Evolutionary conservation across 2,888 invertebrate species (phyloP).

Genomic region (Clusia tigrina): DNA sequence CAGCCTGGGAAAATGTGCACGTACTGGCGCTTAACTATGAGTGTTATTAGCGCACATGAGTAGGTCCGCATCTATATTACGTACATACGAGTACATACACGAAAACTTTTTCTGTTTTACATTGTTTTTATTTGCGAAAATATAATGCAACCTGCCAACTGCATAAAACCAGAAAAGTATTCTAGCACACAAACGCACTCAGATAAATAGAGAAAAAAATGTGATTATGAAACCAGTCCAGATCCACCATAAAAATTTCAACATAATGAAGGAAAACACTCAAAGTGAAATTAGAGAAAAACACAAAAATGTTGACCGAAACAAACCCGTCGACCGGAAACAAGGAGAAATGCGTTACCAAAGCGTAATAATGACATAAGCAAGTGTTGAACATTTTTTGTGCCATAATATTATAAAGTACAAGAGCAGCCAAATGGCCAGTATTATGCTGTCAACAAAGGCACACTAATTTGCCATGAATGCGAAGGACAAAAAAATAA

Average conservation of each 20-base stretch:
- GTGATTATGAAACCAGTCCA: neutral
- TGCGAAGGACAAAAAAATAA: neutral
- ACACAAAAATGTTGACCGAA: conserved; percentile 8
- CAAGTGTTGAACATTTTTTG: neutral
- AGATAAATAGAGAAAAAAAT: neutral
- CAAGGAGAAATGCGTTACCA: conserved; percentile 1
- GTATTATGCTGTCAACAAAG: neutral
- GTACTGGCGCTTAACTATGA: neutral
- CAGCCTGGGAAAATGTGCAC: neutral
- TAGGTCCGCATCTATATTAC: too few relatives aligned
- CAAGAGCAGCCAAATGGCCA: conserved; percentile 8
- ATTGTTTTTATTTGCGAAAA: too few relatives aligned
- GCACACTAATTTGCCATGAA: neutral
- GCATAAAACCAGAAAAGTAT: neutral
- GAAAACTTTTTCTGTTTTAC: too few relatives aligned
- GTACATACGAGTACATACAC: neutral
- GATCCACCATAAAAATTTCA: conserved; percentile 1
- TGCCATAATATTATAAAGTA: neutral
- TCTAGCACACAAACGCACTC: neutral
- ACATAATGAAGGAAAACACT: conserved; percentile 1
- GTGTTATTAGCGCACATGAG: neutral
- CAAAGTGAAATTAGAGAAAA: neutral
- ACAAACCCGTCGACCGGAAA: conserved; percentile 11
- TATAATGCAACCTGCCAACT: conserved; percentile 1
- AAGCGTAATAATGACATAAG: conserved; percentile 5